A percentile compares a stretch with the other conserved stretches of the same genome.
These are phyloP conservation scores for Torymus aiolomorphi DNA, from an alignment of 2,888 invertebrate species.

Conservation along the genomic window DNA sequence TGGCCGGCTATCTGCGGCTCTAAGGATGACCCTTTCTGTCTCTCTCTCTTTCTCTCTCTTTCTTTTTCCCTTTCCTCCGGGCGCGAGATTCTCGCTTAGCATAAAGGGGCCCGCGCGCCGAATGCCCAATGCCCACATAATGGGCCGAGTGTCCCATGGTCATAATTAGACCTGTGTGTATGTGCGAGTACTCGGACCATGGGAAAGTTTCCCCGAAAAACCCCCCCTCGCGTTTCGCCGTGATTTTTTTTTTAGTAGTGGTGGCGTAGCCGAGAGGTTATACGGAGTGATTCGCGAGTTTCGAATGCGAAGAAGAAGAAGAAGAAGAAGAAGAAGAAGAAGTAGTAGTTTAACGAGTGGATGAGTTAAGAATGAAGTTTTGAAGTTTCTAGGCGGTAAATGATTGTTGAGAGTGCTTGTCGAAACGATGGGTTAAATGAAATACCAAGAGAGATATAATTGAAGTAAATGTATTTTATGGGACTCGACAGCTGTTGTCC, in stretches of 20 bases:
- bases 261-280: not conserved
- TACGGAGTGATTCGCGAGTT: conserved; percentile 17
- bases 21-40: conserved; percentile 70
- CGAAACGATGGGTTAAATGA: too few relatives aligned
- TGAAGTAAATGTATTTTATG: too few relatives aligned
- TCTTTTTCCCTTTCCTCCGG: conserved; percentile 38
- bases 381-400: too few relatives aligned
- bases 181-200: conserved; percentile 49
- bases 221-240: conserved; percentile 7
- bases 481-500: too few relatives aligned
- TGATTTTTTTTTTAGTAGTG: not conserved
- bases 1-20: conserved; percentile 31
- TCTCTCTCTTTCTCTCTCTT: conserved; percentile 17
- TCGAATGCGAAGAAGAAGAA: too few relatives aligned
- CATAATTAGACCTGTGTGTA: conserved; percentile 70
- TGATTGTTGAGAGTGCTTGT: too few relatives aligned
- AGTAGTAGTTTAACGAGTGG: too few relatives aligned
- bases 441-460: too few relatives aligned
- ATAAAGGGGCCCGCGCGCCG: conserved; percentile 72
- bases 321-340: too few relatives aligned
- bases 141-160: conserved; percentile 71
- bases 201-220: conserved; percentile 52
- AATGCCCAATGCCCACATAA: conserved; percentile 65
- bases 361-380: too few relatives aligned
- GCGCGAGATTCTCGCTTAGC: conserved; percentile 69